Conservation (phyloP, 1,140 invertebrate species). For the Alviniconcha marisindica region DNA sequence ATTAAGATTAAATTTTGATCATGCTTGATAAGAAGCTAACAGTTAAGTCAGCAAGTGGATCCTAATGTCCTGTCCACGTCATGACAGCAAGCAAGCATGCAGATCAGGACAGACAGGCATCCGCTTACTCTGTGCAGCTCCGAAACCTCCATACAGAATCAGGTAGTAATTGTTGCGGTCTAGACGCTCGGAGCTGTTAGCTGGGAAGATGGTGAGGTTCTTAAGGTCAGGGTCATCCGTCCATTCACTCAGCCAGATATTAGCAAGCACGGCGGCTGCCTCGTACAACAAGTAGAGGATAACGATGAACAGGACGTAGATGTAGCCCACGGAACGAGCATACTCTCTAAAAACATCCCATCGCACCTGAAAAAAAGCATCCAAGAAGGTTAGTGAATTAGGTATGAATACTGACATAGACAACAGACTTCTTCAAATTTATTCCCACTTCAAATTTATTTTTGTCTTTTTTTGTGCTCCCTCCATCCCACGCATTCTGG, state of each 20-base stretch:
- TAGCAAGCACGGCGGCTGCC: conserved; percentile 51
- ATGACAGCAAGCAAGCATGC: too few species aligned
- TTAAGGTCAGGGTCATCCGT: conserved; percentile 62
- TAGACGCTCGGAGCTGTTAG: conserved; percentile 51
- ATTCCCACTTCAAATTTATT: too few species aligned
- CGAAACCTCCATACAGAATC: conserved; percentile 67
- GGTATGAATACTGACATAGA: too few species aligned
- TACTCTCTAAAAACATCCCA: conserved; percentile 92
- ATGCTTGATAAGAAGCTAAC: too few species aligned
- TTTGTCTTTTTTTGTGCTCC: too few species aligned
- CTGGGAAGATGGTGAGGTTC: conserved; percentile 42
- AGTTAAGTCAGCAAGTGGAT: too few species aligned
- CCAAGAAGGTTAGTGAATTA: too few species aligned
- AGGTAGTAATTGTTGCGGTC: conserved; percentile 66
- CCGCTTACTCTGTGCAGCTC: conserved; percentile 58
- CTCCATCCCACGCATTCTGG: too few species aligned
- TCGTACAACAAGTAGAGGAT: conserved; percentile 49
- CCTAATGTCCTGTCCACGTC: too few species aligned
- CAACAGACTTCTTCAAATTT: too few species aligned
- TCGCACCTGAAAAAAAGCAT: conserved; percentile 84
- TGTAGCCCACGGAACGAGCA: conserved; percentile 88
- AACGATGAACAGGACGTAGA: conserved; percentile 83
- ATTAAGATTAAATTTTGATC: too few species aligned
- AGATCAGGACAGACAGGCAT: too few species aligned
- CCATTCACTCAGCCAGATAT: conserved; percentile 71